These are phyloP conservation scores for Cynocephalus volans DNA, from an alignment of 2,113 vertebrate genomes.

Conservation along the genomic window DNA sequence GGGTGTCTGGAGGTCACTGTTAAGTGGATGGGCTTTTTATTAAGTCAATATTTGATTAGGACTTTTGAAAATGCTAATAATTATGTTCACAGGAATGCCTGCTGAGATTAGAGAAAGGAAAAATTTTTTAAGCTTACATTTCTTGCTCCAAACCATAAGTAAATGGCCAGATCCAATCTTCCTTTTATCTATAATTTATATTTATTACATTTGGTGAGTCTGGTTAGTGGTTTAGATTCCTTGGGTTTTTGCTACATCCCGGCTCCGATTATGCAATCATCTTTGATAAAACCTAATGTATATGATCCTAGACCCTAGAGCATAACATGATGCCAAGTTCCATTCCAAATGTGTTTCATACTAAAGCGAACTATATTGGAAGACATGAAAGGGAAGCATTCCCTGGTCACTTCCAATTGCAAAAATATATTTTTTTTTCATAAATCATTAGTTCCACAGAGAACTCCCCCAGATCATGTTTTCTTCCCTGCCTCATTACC, in stretches of 20 bases:
- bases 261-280: slow-evolving; percentile 66
- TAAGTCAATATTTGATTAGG: slow-evolving; percentile 61
- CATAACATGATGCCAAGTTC: background rate
- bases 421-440: background rate
- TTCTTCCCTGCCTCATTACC: background rate
- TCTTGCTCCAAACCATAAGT: slow-evolving; percentile 75
- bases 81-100: slow-evolving; percentile 12
- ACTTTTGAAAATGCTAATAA: slow-evolving; percentile 65
- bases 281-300: slow-evolving; percentile 61
- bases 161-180: slow-evolving; percentile 71
- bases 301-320: slow-evolving; percentile 25
- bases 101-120: slow-evolving; percentile 39
- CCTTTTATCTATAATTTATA: slow-evolving; percentile 70
- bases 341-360: slow-evolving; percentile 42
- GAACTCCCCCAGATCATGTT: background rate
- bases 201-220: slow-evolving; percentile 72
- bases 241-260: slow-evolving; percentile 57
- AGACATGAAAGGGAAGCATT: slow-evolving; percentile 22
- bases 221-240: slow-evolving; percentile 72
- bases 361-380: background rate
- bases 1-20: slow-evolving; percentile 33
- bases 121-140: slow-evolving; percentile 11
- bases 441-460: slow-evolving; percentile 40
- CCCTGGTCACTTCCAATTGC: background rate
- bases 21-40: slow-evolving; percentile 57